Base-by-base conservation (phyloP, 2,797 vertebrate genomes). In the Gadopsis bispinosus region DNA sequence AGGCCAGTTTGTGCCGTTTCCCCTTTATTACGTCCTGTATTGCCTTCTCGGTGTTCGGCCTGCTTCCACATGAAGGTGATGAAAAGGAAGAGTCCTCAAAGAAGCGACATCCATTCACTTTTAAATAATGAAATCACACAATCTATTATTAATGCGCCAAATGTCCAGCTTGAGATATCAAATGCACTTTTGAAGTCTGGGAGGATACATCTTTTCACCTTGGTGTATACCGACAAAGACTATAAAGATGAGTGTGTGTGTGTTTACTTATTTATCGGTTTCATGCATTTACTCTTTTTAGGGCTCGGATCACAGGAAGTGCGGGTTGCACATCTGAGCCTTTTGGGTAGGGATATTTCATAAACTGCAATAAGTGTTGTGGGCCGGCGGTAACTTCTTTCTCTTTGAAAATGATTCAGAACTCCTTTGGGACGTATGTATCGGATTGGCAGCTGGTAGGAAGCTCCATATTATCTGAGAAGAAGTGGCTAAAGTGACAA, bases 181-280 rank as follows among this genome's bases (percentile, higher is more conserved):
- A 88, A 91, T 91, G 89, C 89, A 90, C 87, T 93, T 94, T 90
- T 93, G 91, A 94, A 90, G 89, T 93, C 75, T 71, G 75, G 78
- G 86, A 85, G 67, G 81, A 51, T 81, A 33, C 73, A 82, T 92
- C 85, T 93, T 92, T 89, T 89, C 89, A 93, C 89, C 87, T 91
- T 89, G 80, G 66, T 72, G 70, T 81, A 62, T 66, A 88, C 68
- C 78, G 62, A 63, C 26, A 8, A 70, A 73, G 80, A 91, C 88
- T 93, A 91, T 83, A 90, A 91, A 89, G 79, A 83, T 74, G 78
- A 81, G 83, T 68, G 82, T 68, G 61, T 91, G 79, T 39, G 26
- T 26, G 26, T 94, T 95, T 90, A 93, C 86, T 94, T 95, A 94
- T 95, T 95, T 91, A 94, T 93, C 84, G 3, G n/a, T 26, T 91